Percentiles rank a stretch among this genome's conserved stretches.
These are phyloP conservation scores for Electrona antarctica DNA, from an alignment of 2,113 vertebrate species.

Conservation along the genomic window DNA sequence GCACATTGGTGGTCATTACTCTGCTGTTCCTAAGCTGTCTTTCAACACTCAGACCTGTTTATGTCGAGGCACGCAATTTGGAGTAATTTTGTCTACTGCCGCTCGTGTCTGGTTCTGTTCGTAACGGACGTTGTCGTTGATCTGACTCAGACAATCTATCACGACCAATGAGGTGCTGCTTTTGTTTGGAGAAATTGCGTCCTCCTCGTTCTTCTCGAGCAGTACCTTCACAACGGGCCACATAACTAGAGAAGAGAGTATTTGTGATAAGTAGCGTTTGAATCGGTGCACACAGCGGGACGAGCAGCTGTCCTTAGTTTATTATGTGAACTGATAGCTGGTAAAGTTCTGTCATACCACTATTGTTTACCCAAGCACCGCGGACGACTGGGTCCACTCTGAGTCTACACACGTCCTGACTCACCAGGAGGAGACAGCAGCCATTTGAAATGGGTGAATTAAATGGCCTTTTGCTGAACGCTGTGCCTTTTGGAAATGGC, in stretches of 20 bases:
- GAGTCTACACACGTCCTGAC: background rate
- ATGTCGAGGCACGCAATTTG: constrained; percentile 5
- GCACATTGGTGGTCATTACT: constrained; percentile 37
- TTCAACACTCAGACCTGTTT: constrained; percentile 17
- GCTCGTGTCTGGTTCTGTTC: constrained; percentile 29
- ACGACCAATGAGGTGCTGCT: constrained; percentile 41
- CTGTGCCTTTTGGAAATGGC: constrained; percentile 27
- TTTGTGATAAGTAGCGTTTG: constrained; percentile 43
- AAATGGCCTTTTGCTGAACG: constrained; percentile 36
- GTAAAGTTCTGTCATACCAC: constrained; percentile 22
- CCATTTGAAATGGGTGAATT: constrained; percentile 46
- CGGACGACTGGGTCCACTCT: constrained; percentile 31
- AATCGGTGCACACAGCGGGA: constrained; percentile 39
- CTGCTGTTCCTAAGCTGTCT: constrained; percentile 3
- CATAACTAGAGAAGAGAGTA: background rate
- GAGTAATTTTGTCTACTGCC: constrained; percentile 2
- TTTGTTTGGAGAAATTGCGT: constrained; percentile 39
- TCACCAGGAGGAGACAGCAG: constrained; percentile 26
- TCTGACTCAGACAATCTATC: constrained; percentile 50
- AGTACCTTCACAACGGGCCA: background rate
- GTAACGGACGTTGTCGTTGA: constrained; percentile 47
- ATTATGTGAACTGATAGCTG: too few relatives aligned
- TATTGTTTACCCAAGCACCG: constrained; percentile 51
- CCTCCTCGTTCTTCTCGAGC: background rate
- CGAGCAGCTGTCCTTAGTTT: too few relatives aligned